A percentile compares a stretch with the other conserved stretches of the same genome.
Evolutionary conservation across 2,113 vertebrate species (phyloP).

Genomic region (Pygoscelis antarcticus): DNA sequence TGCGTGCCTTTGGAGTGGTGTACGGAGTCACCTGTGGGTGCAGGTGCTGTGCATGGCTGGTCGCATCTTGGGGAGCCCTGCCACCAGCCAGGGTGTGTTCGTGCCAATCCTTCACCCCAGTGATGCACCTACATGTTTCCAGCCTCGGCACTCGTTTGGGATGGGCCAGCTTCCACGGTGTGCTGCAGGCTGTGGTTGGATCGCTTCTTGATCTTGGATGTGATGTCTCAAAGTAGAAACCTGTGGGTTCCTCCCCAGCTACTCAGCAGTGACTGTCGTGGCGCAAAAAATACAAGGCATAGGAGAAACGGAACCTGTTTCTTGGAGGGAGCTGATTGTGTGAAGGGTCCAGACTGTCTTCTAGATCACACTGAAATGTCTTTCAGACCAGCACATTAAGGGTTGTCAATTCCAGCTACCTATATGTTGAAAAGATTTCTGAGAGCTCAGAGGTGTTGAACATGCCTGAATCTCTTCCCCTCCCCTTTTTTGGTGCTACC

Average conservation of each 20-base stretch:
- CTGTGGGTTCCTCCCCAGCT: background rate
- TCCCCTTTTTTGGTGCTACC: background rate
- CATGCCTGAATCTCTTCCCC: background rate
- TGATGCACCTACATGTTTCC: fast-evolving
- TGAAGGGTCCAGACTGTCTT: background rate
- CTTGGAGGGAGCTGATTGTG: background rate
- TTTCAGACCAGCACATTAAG: background rate
- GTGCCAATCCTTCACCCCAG: fast-evolving
- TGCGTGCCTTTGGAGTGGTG: fast-evolving
- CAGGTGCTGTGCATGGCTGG: fast-evolving
- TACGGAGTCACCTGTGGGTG: fast-evolving
- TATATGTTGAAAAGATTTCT: background rate
- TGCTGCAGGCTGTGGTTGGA: background rate
- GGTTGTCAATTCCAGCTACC: background rate
- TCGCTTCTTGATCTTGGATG: fast-evolving
- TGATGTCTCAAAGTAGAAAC: background rate
- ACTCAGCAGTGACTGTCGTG: background rate
- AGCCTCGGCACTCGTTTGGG: background rate
- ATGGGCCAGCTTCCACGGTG: background rate
- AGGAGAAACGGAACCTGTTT: background rate
- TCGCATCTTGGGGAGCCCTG: fast-evolving
- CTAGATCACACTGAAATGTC: background rate
- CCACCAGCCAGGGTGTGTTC: fast-evolving
- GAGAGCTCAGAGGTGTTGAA: background rate
- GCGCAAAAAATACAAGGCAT: background rate